Conservation (phyloP, 2,113 vertebrate genomes). For the Calyptommatus sinebrachiatus region DNA sequence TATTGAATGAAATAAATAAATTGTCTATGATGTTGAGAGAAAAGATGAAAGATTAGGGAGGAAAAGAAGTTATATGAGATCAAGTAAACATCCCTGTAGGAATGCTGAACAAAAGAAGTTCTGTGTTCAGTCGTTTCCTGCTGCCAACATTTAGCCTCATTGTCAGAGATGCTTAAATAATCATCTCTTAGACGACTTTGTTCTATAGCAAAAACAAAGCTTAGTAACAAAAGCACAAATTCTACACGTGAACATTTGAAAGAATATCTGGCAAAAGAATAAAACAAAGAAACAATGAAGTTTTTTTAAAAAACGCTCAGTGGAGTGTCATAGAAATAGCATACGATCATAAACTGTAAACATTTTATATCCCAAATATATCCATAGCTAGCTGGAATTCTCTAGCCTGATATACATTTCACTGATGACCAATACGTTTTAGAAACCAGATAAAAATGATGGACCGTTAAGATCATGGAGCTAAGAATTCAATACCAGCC, state of each 20-base stretch:
- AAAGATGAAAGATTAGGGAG: constrained; percentile 42
- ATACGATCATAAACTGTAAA: background rate
- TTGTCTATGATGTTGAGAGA: background rate
- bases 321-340: background rate
- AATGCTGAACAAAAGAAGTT: constrained; percentile 50
- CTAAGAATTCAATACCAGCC: too few relatives aligned
- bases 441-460: background rate
- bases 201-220: constrained; percentile 45
- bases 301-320: constrained; percentile 23
- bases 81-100: constrained; percentile 53
- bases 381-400: background rate
- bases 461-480: background rate
- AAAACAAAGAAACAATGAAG: background rate
- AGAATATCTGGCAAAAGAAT: constrained; percentile 17
- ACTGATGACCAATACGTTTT: background rate
- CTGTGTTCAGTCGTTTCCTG: constrained; percentile 45
- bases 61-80: constrained; percentile 39
- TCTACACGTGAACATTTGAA: constrained; percentile 32
- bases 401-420: background rate
- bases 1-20: constrained; percentile 58
- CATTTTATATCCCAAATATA: background rate
- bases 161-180: constrained; percentile 57
- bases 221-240: constrained; percentile 44
- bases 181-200: constrained; percentile 49
- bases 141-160: constrained; percentile 57